Evolutionary conservation across 2,113 vertebrate genomes (phyloP), one percentile per base, ranked within the genome.

Genomic region (Haemorhous mexicanus): DNA sequence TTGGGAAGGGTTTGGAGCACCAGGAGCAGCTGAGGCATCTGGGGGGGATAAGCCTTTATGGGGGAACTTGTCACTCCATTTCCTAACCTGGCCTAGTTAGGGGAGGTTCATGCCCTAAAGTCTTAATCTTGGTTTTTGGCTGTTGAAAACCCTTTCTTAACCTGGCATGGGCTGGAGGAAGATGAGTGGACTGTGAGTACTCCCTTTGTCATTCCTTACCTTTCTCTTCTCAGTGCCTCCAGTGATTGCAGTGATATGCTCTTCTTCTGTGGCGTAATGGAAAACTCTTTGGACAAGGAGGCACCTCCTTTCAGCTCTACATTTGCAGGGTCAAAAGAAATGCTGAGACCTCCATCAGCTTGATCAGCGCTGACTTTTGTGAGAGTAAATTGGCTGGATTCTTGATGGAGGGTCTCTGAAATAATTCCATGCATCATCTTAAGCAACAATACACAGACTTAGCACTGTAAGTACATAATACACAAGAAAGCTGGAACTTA

Each of bases 171-270:
- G 33, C n/a, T 24, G 46, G 47, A 69, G 59, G 23, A 9, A 5
- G 21, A 11, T 9, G 19, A 7, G 20, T 3, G 0, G 21, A 43
- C 14, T 5, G 2, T 3, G 2, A 2, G 7, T 24, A 23, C 16
- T 69, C 13, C 47, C 39, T 32, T 26, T 13, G 16, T 7, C 28
- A 33, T 22, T 32, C 53, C 95, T 97, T 90, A 98, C 98, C 97
- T 95, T 35, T 97, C 46, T 28, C 6, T 27, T 7, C 21, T 81
- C 63, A 98, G 28, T 23, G 41, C 43, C 7, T 56, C 50, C 35
- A 88, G 67, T 18, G 5, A 72, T 4, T 35, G 0, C 58, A 32
- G 43, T 10, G 41, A 1, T 11, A 55, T 0, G 2, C 20, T 7
- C 11, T 35, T 79, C 73, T 69, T 77, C 53, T 61, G 53, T 12